Base-by-base conservation (phyloP, 2,113 vertebrate species). In the Carassius gibelio region DNA sequence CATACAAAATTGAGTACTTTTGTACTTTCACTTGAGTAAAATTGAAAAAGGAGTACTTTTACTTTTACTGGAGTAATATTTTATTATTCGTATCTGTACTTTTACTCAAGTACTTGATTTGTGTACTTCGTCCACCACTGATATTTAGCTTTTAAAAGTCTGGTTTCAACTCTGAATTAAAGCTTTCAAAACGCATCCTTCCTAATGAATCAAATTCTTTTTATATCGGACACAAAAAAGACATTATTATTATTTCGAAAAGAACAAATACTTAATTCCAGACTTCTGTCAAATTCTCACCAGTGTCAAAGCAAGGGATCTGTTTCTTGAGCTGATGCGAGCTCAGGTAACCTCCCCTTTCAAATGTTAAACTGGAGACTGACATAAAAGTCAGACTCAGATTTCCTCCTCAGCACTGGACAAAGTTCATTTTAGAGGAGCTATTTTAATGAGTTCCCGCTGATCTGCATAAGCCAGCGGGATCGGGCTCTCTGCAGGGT, bases 361-460 rank as follows among this genome's bases (percentile, higher is more conserved):
- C 75, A 26, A 86, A 87, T 83, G 75, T 77, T 78, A 83, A 86
- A 64, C 86, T 14, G 34, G 61, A 75, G 82, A 52, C 26, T 72
- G 50, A 59, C 68, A 86, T 74, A 75, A 83, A 81, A 68, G 72
- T 86, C 26, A 38, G 50, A 52, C 76, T 79, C 75, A 68, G 34
- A 79, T 66, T 86, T 80, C 50, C 52, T 84, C 61, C 86, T 84
- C 76, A 59, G 81, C 45, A 81, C 80, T 82, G 42, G 48, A 89
- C 15, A 21, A 87, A 87, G 85, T 90, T 90, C 82, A 88, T 89
- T 90, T 86, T 80, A 57, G 75, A 88, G 83, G 26, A 81, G 62
- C 52, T 87, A 89, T 92, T 92, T 92, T 90, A 92, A 92, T 91
- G 90, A 93, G 84, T 83, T 86, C 88, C 83, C 77, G 76, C 84